These are phyloP conservation scores for Heliconius hortense DNA, from an alignment of 2,888 invertebrate genomes.

Conservation along the genomic window DNA sequence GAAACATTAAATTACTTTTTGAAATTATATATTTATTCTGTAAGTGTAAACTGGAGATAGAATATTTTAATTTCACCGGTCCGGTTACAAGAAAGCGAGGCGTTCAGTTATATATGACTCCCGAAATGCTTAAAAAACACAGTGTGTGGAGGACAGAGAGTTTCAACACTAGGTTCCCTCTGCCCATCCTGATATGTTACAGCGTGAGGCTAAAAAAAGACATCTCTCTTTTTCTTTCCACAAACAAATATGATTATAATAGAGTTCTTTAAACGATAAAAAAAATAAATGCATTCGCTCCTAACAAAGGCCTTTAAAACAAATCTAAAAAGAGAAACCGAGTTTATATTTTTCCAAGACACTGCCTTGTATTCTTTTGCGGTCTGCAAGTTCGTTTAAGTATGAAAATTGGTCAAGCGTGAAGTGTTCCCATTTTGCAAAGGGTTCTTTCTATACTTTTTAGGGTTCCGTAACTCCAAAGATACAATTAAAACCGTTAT, in stretches of 20 bases:
- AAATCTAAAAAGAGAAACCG: constrained; percentile 2
- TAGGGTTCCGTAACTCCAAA: not conserved
- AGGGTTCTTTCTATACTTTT: not conserved
- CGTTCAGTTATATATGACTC: not conserved
- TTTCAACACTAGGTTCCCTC: not conserved
- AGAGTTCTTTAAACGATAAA: not conserved
- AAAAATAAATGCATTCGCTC: not conserved
- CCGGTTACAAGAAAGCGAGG: not conserved
- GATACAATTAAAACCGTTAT: not conserved
- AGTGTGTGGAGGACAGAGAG: not conserved
- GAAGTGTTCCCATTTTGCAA: not conserved
- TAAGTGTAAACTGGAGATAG: too few relatives aligned
- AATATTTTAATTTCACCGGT: too few relatives aligned
- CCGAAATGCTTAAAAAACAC: not conserved
- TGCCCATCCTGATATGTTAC: not conserved
- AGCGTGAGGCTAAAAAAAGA: not conserved
- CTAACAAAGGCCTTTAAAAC: constrained; percentile 1
- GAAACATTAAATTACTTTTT: too few relatives aligned
- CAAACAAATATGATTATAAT: not conserved
- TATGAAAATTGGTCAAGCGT: constrained; percentile 9
- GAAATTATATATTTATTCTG: too few relatives aligned
- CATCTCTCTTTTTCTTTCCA: not conserved
- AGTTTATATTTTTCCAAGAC: constrained; percentile 19
- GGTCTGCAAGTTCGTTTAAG: constrained; percentile 1
- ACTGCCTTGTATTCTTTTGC: constrained; percentile 7